Conservation (phyloP, 2,888 invertebrate species). For the Macaria notata region DNA sequence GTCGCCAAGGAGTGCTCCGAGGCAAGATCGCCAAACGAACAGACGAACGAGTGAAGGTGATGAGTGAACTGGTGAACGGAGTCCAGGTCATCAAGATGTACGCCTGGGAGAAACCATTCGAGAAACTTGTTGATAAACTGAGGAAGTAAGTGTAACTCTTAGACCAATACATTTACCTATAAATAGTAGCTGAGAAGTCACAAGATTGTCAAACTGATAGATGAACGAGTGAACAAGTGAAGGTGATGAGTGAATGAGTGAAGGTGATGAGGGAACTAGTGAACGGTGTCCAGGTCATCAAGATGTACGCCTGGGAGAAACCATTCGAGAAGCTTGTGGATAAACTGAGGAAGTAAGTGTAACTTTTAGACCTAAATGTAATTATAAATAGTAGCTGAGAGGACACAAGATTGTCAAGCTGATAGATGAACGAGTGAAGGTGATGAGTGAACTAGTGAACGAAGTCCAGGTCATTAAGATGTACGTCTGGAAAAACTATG, state of each 20-base stretch:
- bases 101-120: conserved; percentile 92
- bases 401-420: conserved; percentile 85
- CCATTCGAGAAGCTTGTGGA: conserved; percentile 88
- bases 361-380: too few species aligned
- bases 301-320: conserved; percentile 94
- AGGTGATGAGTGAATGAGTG: conserved; percentile 91
- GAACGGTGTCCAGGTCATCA: conserved; percentile 90
- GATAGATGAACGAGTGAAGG: conserved; percentile 88
- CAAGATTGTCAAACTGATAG: conserved; percentile 86
- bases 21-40: conserved; percentile 85
- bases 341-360: conserved; percentile 84
- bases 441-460: conserved; percentile 90
- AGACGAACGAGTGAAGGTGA: conserved; percentile 89
- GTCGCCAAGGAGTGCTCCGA: conserved; percentile 70
- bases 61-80: conserved; percentile 90
- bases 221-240: conserved; percentile 89
- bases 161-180: too few species aligned
- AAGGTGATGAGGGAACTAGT: conserved; percentile 91
- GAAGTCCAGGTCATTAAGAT: conserved; percentile 93
- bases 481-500: conserved; percentile 94
- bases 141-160: conserved; percentile 80
- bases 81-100: conserved; percentile 94
- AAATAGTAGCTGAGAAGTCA: too few species aligned
- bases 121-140: conserved; percentile 84
- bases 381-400: too few species aligned